Evolutionary conservation across 2,113 vertebrate species (phyloP), one percentile per base, ranked within the genome.

Genomic region (Notarius quadriscutis): DNA sequence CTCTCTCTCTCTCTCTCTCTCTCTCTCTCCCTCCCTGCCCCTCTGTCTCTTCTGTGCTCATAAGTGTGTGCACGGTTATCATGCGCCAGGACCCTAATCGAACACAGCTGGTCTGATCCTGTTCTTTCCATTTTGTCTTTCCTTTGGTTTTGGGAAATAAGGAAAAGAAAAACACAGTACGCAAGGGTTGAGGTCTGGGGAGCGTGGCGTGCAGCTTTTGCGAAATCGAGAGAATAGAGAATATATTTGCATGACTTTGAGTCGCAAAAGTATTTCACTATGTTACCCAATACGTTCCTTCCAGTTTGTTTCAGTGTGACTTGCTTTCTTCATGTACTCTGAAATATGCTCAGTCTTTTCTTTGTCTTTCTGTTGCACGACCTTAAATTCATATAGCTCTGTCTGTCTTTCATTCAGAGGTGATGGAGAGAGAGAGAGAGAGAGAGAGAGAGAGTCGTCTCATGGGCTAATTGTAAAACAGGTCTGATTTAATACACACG

Each of bases 81-180:
- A 89, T 91, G 77, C 84, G 91, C 93, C 91, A 91, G 89, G 91
- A 91, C 79, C 89, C 90, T 95, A 95, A 95, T 95, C 89, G 85
- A 82, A 94, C 91, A 93, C 94, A 95, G 92, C 94, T 95, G 95
- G 89, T 83, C 88, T 92, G 92, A 95, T 93, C 62, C 88, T 91
- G 90, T 86, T 60, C 94, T 95, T 95, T 95, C 94, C 94, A 94
- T 95, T 95, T 93, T 94, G 92, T 53, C 55, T 93, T 95, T 89
- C 89, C 87, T 81, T 74, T 85, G 67, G 14, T 48, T 65, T 41
- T 88, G 71, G 84, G 75, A 78, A 25, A 60, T 57, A 90, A 62
- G 77, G 87, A 75, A 85, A 88, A 57, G 34, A 86, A 78, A 84
- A 80, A 83, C 86, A 87, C 63, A 77, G 55, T 50, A 51, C 84